Percentiles rank a stretch among this genome's conserved stretches.
These are phyloP conservation scores for Laticauda laticaudata DNA, from an alignment of 2,113 vertebrate species.

Conservation along the genomic window DNA sequence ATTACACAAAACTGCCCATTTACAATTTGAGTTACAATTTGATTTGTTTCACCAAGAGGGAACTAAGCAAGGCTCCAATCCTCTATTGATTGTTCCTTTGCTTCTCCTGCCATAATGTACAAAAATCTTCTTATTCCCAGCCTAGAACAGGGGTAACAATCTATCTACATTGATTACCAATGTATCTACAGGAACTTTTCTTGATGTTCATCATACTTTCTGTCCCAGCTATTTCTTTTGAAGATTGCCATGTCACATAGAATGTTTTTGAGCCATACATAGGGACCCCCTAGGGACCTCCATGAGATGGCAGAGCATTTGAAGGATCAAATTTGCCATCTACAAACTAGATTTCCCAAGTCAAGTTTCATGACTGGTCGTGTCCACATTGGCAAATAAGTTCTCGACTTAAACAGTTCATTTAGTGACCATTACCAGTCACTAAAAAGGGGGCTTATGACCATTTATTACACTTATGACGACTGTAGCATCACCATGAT, in stretches of 20 bases:
- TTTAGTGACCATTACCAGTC: not conserved
- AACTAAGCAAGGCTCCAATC: not conserved
- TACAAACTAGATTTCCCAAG: not conserved
- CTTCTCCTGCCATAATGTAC: constrained; percentile 5
- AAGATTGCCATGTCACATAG: not conserved
- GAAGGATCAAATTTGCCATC: not conserved
- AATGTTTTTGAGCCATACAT: not conserved
- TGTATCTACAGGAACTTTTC: not conserved
- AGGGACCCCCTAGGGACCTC: not conserved
- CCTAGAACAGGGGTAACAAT: not conserved
- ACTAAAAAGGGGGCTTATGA: not conserved
- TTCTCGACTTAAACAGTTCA: not conserved
- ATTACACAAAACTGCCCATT: not conserved
- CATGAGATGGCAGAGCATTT: not conserved
- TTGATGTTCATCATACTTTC: not conserved
- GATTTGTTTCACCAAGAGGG: not conserved
- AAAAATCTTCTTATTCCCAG: not conserved
- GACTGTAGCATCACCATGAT: no score
- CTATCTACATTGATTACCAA: not conserved
- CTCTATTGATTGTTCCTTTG: not conserved
- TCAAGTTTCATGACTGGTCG: not conserved
- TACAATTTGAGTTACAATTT: not conserved
- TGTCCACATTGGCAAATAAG: not conserved
- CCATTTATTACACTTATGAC: no score
- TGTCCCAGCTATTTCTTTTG: not conserved